Conservation (phyloP, 2,888 invertebrate genomes). For the Euphydryas editha region DNA sequence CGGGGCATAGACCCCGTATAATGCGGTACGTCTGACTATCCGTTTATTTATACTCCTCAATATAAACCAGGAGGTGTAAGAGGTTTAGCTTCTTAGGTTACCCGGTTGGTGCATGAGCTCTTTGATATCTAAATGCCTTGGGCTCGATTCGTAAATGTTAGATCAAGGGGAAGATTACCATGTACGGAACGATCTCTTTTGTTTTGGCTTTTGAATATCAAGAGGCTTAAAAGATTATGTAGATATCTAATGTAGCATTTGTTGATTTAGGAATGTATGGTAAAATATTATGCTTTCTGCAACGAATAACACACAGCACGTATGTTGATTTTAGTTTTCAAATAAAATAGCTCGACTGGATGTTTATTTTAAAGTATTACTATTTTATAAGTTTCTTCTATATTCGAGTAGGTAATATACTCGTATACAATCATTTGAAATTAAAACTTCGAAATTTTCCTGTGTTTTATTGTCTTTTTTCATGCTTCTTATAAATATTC, state of each 20-base stretch:
- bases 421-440: no score
- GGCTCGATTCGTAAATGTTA: background rate
- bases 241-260: background rate
- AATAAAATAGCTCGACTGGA: no score
- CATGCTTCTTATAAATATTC: no score
- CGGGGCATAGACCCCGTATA: conserved; percentile 37
- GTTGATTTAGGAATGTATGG: background rate
- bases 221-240: background rate
- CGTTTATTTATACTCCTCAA: conserved; percentile 4
- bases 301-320: background rate
- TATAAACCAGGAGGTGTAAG: background rate
- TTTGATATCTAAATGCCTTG: conserved; percentile 4
- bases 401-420: no score
- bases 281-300: background rate
- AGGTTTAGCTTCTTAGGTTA: background rate
- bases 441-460: no score
- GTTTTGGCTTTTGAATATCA: background rate
- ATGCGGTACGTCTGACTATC: conserved; percentile 10
- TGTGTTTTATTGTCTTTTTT: no score
- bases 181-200: no score
- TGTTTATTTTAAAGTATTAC: background rate
- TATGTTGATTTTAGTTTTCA: no score
- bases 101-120: background rate
- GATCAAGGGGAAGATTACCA: background rate
- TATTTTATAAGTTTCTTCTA: background rate